These are phyloP conservation scores for Cephus cinctus DNA, from an alignment of 1,140 invertebrate genomes.

Conservation along the genomic window DNA sequence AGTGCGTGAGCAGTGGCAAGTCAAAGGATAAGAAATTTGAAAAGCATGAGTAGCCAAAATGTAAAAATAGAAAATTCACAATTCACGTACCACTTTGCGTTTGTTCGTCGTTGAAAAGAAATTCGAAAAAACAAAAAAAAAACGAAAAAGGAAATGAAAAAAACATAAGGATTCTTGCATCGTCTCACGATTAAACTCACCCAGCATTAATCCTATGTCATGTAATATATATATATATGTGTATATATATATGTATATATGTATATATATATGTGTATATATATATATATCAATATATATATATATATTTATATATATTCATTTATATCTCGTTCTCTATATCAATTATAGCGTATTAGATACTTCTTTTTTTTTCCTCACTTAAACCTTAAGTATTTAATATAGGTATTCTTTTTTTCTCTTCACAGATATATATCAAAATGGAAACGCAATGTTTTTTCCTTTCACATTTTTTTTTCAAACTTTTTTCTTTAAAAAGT, in stretches of 20 bases:
- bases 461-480: too few relatives aligned
- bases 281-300: constrained; percentile 46
- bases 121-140: too few relatives aligned
- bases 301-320: constrained; percentile 38
- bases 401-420: constrained; percentile 48
- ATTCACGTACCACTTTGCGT: too few relatives aligned
- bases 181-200: constrained; percentile 40
- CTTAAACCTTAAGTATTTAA: constrained; percentile 54
- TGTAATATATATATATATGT: constrained; percentile 42
- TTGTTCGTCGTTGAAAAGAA: too few relatives aligned
- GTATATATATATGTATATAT: constrained; percentile 40
- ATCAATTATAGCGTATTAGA: constrained; percentile 55
- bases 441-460: constrained; percentile 49
- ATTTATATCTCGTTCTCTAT: constrained; percentile 51
- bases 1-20: too few relatives aligned
- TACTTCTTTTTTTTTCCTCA: constrained; percentile 48
- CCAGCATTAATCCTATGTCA: constrained; percentile 46
- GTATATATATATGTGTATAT: constrained; percentile 36
- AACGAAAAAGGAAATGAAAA: too few relatives aligned
- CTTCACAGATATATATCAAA: constrained; percentile 52
- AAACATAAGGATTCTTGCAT: too few relatives aligned
- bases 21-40: too few relatives aligned
- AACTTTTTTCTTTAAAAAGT: too few relatives aligned
- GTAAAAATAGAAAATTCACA: too few relatives aligned
- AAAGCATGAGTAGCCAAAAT: too few relatives aligned